Evolutionary conservation across 2,888 invertebrate genomes (phyloP).

Genomic region (Leucophenga maculata): DNA sequence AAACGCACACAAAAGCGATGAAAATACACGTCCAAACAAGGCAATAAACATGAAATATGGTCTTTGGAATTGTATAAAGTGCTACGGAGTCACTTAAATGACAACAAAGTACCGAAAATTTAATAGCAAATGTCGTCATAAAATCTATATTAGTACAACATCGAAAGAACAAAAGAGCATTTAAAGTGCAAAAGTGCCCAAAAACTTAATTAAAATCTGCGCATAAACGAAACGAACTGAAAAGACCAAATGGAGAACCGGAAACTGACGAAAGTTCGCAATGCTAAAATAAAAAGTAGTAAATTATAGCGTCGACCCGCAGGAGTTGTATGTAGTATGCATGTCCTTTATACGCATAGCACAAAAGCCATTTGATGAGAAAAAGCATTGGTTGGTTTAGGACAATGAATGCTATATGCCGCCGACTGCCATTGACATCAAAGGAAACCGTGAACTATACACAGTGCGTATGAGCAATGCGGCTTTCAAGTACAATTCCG

Average conservation of each 20-base stretch:
- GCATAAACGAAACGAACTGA: constrained; percentile 50
- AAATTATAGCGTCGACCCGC: constrained; percentile 9
- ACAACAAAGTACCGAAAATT: too few relatives aligned
- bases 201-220: constrained; percentile 61
- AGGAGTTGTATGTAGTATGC: constrained; percentile 59
- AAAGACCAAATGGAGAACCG: constrained; percentile 47
- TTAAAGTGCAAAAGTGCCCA: constrained; percentile 50
- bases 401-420: constrained; percentile 21
- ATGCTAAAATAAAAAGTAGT: constrained; percentile 5
- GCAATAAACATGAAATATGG: too few relatives aligned
- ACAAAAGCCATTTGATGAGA: too few relatives aligned
- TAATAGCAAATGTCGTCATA: too few relatives aligned
- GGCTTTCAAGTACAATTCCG: constrained; percentile 38
- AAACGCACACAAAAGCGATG: constrained; percentile 31
- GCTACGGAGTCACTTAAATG: too few relatives aligned
- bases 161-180: not conserved
- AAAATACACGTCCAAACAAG: too few relatives aligned
- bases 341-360: not conserved
- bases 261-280: constrained; percentile 50
- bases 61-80: too few relatives aligned
- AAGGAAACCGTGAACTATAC: not conserved
- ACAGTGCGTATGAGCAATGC: constrained; percentile 13
- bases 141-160: too few relatives aligned
- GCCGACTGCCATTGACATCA: constrained; percentile 17
- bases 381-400: constrained; percentile 44